Percentiles rank a stretch among this genome's conserved stretches.
Evolutionary conservation across 2,888 invertebrate genomes (phyloP).

Genomic region (Drosophila colorata): DNA sequence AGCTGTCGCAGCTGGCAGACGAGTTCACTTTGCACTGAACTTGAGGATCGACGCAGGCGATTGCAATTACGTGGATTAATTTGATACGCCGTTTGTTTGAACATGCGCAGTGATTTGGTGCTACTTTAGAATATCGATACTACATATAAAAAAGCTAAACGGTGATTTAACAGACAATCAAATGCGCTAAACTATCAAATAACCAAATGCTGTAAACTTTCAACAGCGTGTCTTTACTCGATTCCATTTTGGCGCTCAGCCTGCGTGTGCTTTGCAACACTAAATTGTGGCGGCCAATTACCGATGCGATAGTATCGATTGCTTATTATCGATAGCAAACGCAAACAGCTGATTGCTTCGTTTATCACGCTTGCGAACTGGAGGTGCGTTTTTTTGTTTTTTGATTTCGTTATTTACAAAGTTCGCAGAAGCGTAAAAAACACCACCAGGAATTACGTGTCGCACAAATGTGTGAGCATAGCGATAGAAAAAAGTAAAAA

Average conservation of each 20-base stretch:
- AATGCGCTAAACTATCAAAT: background rate
- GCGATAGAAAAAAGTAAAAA: conserved; percentile 37
- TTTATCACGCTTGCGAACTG: conserved; percentile 55
- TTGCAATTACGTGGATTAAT: conserved; percentile 4
- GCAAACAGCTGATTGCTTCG: conserved; percentile 49
- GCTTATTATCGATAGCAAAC: conserved; percentile 35
- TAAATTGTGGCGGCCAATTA: background rate
- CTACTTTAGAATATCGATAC: conserved; percentile 11
- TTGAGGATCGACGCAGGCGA: conserved; percentile 1
- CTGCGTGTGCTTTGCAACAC: conserved; percentile 29
- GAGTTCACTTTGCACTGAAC: conserved; percentile 31
- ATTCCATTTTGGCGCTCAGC: conserved; percentile 27
- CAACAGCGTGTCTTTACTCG: background rate
- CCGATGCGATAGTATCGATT: conserved; percentile 34
- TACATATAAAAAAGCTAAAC: background rate
- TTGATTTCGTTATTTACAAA: conserved; percentile 63
- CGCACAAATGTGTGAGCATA: conserved; percentile 62
- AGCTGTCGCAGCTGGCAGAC: conserved; percentile 2
- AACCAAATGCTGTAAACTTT: background rate
- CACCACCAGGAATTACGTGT: conserved; percentile 34
- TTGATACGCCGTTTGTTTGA: conserved; percentile 12
- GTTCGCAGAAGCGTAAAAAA: conserved; percentile 44
- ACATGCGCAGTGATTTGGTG: conserved; percentile 2
- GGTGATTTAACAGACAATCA: background rate
- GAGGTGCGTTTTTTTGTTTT: conserved; percentile 46